Base-by-base conservation (phyloP, 2,113 vertebrate species). In the Phrynosoma platyrhinos region DNA sequence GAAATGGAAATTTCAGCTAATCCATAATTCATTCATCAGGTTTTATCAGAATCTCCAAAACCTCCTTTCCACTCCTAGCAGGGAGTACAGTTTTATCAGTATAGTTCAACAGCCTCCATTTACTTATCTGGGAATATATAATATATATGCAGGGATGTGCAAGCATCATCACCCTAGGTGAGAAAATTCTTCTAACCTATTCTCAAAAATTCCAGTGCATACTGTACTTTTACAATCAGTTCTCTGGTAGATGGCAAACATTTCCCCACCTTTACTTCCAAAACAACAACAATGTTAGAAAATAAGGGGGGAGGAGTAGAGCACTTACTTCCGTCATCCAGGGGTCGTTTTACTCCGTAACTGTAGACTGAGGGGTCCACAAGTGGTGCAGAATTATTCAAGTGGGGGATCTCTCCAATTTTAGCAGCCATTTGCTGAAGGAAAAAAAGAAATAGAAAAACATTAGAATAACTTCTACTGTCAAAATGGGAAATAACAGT, bases 341-440 rank as follows among this genome's bases (percentile, higher is more conserved):
- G 91, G 77, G 98, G 98, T 90, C 98, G 97, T 85, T 99, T 99
- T 23, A 97, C 97, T 94, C 98, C 98, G 40, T 98, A 99, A 89
- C 98, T 98, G 0, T 99, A 99, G 36, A 98, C 96, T 2, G 98
- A 98, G 0, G 98, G 98, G 94, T 99, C 98, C 92, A 99, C 96
- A 66, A 98, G 97, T 0, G 98, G 97, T 89, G 98, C 96, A 64
- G 98, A 98, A 94, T 97, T 99, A 96, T 98, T 99, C 97, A 99
- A 97, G 96, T 98, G 98, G 96, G 98, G 96, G 96, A 99, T 98
- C 94, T 99, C 98, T 90, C 97, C 98, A 96, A 99, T 99, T 96
- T 99, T 99, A 97, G 98, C 98, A 97, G 98, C 98, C 97, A 99
- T 99, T 98, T 99, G 95, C 81, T 88, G 32, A 36, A 74, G 71